Evolutionary conservation across 2,113 vertebrate species (phyloP), one percentile per base, ranked within the genome.

Genomic region (Electrona antarctica): DNA sequence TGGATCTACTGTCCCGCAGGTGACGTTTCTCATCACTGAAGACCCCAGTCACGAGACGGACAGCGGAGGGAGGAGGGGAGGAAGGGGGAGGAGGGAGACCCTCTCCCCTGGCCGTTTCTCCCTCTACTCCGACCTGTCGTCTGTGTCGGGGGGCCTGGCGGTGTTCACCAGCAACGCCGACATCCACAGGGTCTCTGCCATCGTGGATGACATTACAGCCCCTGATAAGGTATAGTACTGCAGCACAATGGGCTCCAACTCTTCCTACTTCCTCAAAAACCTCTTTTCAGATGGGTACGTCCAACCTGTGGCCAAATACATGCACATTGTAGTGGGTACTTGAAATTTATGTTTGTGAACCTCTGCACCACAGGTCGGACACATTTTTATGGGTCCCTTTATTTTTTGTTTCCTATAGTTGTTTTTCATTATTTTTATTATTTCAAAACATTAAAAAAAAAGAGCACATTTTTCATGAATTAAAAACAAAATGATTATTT

Each of bases 21-120:
- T 96, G 57, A 95, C 93, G 0, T 96, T 96, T 82, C 89, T 96
- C 51, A 85, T 96, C 8, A 96, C 95, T 12, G 94, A 95, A 74
- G 95, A 97, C 67, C 92, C 89, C 0, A 90, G 73, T 0, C 79
- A 82, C 55, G 57, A 28, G 2, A 67, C 59, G 47, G 64, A 49
- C 14, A 65, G 33, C 12, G 64, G 74, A 52, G n/a, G 41, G n/a
- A 50, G 61, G 8, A 73, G 7, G 21, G 83, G 52, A 21, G 21
- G 1, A 8, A 91, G 90, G 65, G 88, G 70, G 11, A 92, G 81
- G n/a, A 91, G 85, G 45, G 90, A 92, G 74, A 21, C 77, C 29
- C 80, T 95, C 63, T 90, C 92, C 0, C 90, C 93, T 5, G 80
- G 92, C 66, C 92, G 93, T 58, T 97, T 97, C 75, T 86, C 93